phyloP scores from a whole-genome alignment of 2,797 vertebrate species.

The Sus cebifrons region DNA sequence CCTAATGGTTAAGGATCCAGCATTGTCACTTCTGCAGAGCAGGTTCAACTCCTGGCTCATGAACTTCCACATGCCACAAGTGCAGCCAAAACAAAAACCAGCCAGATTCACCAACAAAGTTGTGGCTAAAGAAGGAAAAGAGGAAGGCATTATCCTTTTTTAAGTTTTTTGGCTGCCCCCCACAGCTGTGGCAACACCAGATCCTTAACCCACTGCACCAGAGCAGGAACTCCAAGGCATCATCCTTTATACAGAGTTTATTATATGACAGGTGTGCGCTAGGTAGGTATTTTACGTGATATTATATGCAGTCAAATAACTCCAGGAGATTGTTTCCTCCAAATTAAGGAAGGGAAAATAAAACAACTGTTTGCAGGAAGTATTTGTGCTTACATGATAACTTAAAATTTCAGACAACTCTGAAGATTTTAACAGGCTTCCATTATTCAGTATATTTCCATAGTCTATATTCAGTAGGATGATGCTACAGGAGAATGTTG shows the following conservation, averaged over 20 bases:
- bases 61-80: too few relatives aligned
- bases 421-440: conserved; percentile 19
- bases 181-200: too few relatives aligned
- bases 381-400: background rate
- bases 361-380: background rate
- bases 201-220: too few relatives aligned
- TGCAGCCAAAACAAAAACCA: background rate
- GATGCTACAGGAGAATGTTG: background rate
- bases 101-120: conserved; percentile 10
- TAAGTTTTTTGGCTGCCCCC: too few relatives aligned
- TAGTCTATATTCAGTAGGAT: background rate
- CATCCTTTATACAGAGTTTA: background rate
- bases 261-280: background rate
- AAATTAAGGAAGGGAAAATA: background rate
- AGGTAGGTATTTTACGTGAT: background rate
- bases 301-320: background rate
- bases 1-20: too few relatives aligned
- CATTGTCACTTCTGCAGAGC: too few relatives aligned
- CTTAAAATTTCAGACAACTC: background rate
- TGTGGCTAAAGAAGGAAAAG: background rate
- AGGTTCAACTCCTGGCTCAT: too few relatives aligned
- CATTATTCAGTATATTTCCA: background rate
- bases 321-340: background rate
- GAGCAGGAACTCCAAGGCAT: background rate
- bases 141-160: background rate